Conservation (phyloP, 1,140 invertebrate genomes). For the Lepidurus packardi region DNA sequence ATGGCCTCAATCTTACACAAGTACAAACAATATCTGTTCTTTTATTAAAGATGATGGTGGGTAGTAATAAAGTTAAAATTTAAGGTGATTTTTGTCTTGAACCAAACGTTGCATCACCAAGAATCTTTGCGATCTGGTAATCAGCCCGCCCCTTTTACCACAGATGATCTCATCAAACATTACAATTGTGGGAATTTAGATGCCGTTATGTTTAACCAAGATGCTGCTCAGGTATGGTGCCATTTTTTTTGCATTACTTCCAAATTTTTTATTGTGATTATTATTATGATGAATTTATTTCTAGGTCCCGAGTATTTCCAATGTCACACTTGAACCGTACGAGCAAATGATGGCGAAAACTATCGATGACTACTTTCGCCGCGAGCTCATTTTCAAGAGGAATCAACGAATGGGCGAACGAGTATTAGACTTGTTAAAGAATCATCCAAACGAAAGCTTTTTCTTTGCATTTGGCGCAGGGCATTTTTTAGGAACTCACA, state of each 20-base stretch:
- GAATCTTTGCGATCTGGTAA: slow-evolving; percentile 45
- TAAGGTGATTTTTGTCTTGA: slow-evolving; percentile 54
- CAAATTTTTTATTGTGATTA: background rate
- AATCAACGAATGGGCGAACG: slow-evolving; percentile 51
- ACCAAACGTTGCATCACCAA: slow-evolving; percentile 52
- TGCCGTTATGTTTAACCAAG: slow-evolving; percentile 50
- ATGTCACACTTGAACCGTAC: slow-evolving; percentile 37
- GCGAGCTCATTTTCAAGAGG: slow-evolving; percentile 51
- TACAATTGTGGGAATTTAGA: slow-evolving; percentile 55
- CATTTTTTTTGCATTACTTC: background rate
- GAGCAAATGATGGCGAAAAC: slow-evolving; percentile 44
- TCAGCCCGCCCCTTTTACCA: slow-evolving; percentile 42
- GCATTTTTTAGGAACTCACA: slow-evolving; percentile 52
- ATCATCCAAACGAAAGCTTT: slow-evolving; percentile 49
- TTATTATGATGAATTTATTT: background rate
- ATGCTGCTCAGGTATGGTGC: slow-evolving; percentile 44
- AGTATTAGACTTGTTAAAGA: slow-evolving; percentile 46
- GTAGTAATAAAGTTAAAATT: background rate
- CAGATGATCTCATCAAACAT: slow-evolving; percentile 51
- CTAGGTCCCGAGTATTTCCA: slow-evolving; percentile 38
- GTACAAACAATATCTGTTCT: slow-evolving; percentile 40
- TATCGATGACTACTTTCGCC: slow-evolving; percentile 53
- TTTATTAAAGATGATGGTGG: background rate
- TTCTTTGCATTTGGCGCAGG: slow-evolving; percentile 57
- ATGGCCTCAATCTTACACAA: slow-evolving; percentile 52